phyloP scores from a whole-genome alignment of 2,797 vertebrate genomes.

The Malacoctenus gilli region DNA sequence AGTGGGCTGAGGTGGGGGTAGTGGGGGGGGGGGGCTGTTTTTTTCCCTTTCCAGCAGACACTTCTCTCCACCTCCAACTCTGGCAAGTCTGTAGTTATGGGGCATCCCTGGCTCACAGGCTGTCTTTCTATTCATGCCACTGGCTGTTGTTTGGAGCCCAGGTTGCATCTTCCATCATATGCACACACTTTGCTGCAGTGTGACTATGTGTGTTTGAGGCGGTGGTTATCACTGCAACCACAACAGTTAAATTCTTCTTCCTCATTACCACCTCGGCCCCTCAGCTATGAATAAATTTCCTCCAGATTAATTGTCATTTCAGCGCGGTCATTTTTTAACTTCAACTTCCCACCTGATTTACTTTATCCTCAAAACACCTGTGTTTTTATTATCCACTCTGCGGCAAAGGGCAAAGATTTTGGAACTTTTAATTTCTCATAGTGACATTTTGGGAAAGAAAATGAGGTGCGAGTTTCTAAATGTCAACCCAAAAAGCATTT shows the following conservation, averaged over 20 bases:
- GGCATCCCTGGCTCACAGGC: conserved; percentile 7
- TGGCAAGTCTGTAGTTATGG: conserved; percentile 34
- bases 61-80: conserved; percentile 30
- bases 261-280: conserved; percentile 16
- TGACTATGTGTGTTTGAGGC: conserved; percentile 5
- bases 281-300: conserved; percentile 6
- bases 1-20: too few relatives aligned
- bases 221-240: conserved; percentile 20
- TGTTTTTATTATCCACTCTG: conserved; percentile 15
- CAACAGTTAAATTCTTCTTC: not conserved
- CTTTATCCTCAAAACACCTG: conserved; percentile 8
- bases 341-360: conserved; percentile 1
- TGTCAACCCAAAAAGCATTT: conserved; percentile 51
- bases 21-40: too few relatives aligned
- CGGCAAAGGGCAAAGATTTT: conserved; percentile 27
- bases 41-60: conserved; percentile 6
- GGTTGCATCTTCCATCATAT: conserved; percentile 4
- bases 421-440: conserved; percentile 44
- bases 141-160: conserved; percentile 34
- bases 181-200: conserved; percentile 21
- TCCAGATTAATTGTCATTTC: too few relatives aligned
- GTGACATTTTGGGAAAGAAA: conserved; percentile 62
- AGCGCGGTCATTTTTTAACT: too few relatives aligned
- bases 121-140: conserved; percentile 32
- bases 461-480: conserved; percentile 44